phyloP scores from a whole-genome alignment of 2,113 vertebrate genomes.

The Hyla sarda region DNA sequence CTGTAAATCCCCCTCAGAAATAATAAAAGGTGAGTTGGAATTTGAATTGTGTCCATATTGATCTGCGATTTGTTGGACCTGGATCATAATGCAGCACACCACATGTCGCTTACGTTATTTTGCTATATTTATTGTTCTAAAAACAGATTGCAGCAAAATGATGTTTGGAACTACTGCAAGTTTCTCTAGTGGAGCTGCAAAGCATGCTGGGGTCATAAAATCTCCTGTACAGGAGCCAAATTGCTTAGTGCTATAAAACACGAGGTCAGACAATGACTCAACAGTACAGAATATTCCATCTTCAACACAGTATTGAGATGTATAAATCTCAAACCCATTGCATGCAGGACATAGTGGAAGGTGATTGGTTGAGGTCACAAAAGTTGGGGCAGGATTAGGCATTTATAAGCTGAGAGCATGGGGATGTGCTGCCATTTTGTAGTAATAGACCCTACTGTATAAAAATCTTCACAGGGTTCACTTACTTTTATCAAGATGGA shows the following conservation, averaged over 20 bases:
- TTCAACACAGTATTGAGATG: not conserved
- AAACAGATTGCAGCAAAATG: slow-evolving; percentile 37
- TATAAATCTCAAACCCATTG: not conserved
- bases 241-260: slow-evolving; percentile 28
- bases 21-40: not conserved
- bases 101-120: not conserved
- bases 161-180: not conserved
- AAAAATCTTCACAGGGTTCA: too few relatives aligned
- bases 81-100: not conserved
- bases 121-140: slow-evolving; percentile 26
- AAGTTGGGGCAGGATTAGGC: too few relatives aligned
- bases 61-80: not conserved
- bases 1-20: not conserved
- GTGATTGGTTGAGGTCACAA: too few relatives aligned
- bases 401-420: too few relatives aligned
- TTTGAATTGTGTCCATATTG: not conserved
- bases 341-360: too few relatives aligned
- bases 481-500: too few relatives aligned
- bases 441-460: too few relatives aligned
- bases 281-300: slow-evolving; percentile 25
- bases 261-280: slow-evolving; percentile 49
- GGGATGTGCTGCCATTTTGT: too few relatives aligned
- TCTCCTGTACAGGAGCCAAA: slow-evolving; percentile 40
- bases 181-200: slow-evolving; percentile 22
- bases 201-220: slow-evolving; percentile 35